Evolutionary conservation across 2,113 vertebrate genomes (phyloP).

Genomic region (Prunella fulvescens): DNA sequence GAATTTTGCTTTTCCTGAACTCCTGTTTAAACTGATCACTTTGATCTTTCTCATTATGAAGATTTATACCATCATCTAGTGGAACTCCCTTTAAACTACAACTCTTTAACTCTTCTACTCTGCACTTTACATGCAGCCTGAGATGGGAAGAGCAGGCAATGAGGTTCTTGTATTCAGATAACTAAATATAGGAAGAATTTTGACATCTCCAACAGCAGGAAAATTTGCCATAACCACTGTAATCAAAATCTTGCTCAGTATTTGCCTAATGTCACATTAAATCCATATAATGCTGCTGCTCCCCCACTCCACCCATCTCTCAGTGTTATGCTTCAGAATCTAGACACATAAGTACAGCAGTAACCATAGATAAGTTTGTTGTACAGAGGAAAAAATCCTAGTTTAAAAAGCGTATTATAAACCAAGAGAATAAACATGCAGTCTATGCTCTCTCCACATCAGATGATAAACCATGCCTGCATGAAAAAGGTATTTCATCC

Average conservation of each 20-base stretch:
- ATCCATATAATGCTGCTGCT: not conserved
- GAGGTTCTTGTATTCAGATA: conserved; percentile 12
- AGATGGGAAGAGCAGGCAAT: not conserved
- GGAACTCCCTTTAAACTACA: conserved; percentile 58
- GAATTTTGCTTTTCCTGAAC: conserved; percentile 48
- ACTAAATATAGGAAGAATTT: conserved; percentile 52
- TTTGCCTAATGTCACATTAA: conserved; percentile 1
- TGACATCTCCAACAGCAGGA: conserved; percentile 1
- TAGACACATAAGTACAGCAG: not conserved
- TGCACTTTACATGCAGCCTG: not conserved
- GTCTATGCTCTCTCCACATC: not conserved
- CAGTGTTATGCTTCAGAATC: not conserved
- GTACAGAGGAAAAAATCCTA: not conserved
- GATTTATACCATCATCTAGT: conserved; percentile 78
- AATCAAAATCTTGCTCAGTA: conserved; percentile 30
- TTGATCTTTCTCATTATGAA: conserved; percentile 54
- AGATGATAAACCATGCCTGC: not conserved
- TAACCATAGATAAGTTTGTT: not conserved
- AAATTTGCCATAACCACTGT: not conserved
- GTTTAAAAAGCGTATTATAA: not conserved
- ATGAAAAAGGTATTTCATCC: not conserved
- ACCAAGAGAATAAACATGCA: not conserved
- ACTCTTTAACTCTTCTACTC: not conserved
- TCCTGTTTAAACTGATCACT: not conserved
- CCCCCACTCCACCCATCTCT: not conserved